Conservation (phyloP, 2,888 invertebrate species). For the Mimumesa dahlbomi region DNA sequence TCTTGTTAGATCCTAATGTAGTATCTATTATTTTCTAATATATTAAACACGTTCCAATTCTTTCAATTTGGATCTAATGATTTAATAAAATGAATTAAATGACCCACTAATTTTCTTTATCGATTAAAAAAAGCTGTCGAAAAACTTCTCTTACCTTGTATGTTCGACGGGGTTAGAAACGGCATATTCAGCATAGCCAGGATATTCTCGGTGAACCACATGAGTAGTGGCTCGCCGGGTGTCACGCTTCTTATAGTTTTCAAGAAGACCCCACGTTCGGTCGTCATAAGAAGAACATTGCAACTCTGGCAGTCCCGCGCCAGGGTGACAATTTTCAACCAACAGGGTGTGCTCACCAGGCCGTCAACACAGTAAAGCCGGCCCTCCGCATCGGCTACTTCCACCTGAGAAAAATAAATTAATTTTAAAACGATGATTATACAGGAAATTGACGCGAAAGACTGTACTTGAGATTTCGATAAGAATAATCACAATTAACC, state of each 20-base stretch:
- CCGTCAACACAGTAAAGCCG: conserved; percentile 67
- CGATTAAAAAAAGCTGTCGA: too few relatives aligned
- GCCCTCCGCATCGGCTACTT: conserved; percentile 66
- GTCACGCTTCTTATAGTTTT: conserved; percentile 81
- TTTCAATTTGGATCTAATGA: too few relatives aligned
- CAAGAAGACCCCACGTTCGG: conserved; percentile 75
- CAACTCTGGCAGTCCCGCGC: conserved; percentile 86
- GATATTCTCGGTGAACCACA: conserved; percentile 92
- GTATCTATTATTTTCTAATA: too few relatives aligned
- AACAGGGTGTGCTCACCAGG: conserved; percentile 62
- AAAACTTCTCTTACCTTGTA: conserved; percentile 86
- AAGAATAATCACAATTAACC: too few relatives aligned
- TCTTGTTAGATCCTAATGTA: too few relatives aligned
- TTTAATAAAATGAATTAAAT: too few relatives aligned
- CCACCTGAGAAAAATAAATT: conserved; percentile 58
- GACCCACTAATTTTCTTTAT: too few relatives aligned
- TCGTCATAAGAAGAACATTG: conserved; percentile 82
- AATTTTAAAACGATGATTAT: neutral
- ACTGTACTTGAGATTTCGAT: too few relatives aligned
- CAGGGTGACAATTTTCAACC: conserved; percentile 80
- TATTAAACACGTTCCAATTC: too few relatives aligned
- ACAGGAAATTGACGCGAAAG: too few relatives aligned
- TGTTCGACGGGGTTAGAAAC: conserved; percentile 89
- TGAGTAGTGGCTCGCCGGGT: conserved; percentile 86
- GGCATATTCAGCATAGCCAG: conserved; percentile 89